phyloP scores from a whole-genome alignment of 2,888 invertebrate genomes.

The Agrochola lychnidis region DNA sequence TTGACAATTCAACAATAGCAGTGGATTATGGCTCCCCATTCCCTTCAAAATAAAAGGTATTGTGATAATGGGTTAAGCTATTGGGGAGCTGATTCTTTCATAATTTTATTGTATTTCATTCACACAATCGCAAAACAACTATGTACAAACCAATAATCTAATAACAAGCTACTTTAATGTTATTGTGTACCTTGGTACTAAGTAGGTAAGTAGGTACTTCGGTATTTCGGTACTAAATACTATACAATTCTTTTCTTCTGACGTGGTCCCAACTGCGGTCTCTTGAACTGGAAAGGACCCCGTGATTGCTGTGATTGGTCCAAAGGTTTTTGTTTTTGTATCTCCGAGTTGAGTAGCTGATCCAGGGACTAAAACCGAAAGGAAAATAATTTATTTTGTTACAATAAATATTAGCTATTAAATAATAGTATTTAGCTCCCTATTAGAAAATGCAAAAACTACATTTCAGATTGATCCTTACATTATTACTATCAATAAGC shows the following conservation, averaged over 20 bases:
- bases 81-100: not conserved
- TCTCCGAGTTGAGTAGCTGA: constrained; percentile 78
- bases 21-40: not conserved
- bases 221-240: not conserved
- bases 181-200: constrained; percentile 2
- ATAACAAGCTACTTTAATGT: constrained; percentile 30
- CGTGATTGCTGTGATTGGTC: constrained; percentile 57
- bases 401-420: not conserved
- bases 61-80: not conserved
- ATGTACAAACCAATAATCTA: constrained; percentile 55
- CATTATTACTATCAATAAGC: constrained; percentile 86
- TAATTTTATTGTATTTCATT: constrained; percentile 37
- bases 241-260: constrained; percentile 66
- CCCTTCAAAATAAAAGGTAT: not conserved
- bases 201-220: not conserved
- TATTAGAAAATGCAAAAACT: too few relatives aligned
- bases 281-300: constrained; percentile 65
- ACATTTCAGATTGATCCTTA: constrained; percentile 60
- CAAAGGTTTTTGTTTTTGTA: constrained; percentile 58
- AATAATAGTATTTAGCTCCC: not conserved
- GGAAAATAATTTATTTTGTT: not conserved
- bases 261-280: constrained; percentile 74
- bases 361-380: constrained; percentile 78
- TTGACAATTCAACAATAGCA: not conserved
- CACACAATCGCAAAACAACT: constrained; percentile 44